phyloP scores from a whole-genome alignment of 2,888 invertebrate species.

The Ophion costatus region DNA sequence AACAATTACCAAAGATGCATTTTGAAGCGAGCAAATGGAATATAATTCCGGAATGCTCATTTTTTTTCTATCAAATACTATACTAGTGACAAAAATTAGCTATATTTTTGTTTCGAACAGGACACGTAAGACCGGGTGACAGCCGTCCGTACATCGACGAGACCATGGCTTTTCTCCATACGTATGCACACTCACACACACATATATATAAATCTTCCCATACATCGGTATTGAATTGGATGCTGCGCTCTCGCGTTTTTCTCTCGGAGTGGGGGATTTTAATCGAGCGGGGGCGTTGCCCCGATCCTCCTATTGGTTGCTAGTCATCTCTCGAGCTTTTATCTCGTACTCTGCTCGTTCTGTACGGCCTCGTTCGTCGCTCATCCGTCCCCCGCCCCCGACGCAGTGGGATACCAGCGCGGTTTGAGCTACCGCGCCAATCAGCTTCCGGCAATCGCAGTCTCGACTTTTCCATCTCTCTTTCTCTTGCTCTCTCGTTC shows the following conservation, averaged over 20 bases:
- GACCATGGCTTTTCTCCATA: neutral
- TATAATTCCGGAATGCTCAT: too few species aligned
- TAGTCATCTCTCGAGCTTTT: slow-evolving; percentile 77
- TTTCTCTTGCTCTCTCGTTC: slow-evolving; percentile 61
- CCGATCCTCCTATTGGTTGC: slow-evolving; percentile 71
- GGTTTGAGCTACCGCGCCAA: slow-evolving; percentile 54
- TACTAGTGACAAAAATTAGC: too few species aligned
- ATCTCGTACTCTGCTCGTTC: slow-evolving; percentile 72
- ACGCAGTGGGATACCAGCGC: slow-evolving; percentile 17
- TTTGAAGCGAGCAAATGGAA: too few species aligned
- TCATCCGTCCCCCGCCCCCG: slow-evolving; percentile 45
- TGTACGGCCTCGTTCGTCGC: slow-evolving; percentile 43
- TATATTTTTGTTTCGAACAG: too few species aligned
- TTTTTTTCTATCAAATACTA: too few species aligned
- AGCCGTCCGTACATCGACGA: neutral
- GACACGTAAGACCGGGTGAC: too few species aligned
- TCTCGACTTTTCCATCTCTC: slow-evolving; percentile 54
- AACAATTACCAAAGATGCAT: too few species aligned
- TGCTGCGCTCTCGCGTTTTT: slow-evolving; percentile 63
- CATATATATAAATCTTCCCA: neutral
- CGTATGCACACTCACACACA: neutral
- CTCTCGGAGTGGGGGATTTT: slow-evolving; percentile 59
- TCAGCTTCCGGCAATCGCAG: slow-evolving; percentile 63
- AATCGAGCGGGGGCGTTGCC: slow-evolving; percentile 71
- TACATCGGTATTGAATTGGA: slow-evolving; percentile 44